Evolutionary conservation across 2,113 vertebrate genomes (phyloP).

Genomic region (Pungitius pungitius): DNA sequence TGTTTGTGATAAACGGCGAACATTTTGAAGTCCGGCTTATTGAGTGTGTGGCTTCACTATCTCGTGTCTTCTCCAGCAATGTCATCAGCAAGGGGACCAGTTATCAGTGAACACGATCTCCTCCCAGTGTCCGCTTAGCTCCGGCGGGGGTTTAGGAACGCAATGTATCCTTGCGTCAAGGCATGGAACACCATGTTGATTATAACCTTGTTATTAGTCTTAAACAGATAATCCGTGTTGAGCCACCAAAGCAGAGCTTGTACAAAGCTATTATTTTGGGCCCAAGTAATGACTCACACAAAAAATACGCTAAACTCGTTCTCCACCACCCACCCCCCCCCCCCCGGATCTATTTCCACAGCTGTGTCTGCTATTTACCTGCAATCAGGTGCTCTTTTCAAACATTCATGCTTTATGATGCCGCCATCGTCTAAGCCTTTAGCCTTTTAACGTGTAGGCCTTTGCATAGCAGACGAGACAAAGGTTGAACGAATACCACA

Average conservation of each 20-base stretch:
- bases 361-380: constrained; percentile 17
- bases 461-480: background rate
- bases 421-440: background rate
- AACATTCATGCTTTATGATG: background rate
- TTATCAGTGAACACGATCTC: constrained; percentile 12
- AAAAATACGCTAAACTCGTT: background rate
- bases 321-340: background rate
- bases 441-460: background rate
- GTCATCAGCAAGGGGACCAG: background rate
- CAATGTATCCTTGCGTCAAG: background rate
- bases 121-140: constrained; percentile 4
- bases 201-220: constrained; percentile 5
- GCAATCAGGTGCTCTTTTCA: constrained; percentile 6
- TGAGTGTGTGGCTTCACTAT: constrained; percentile 8
- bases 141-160: background rate
- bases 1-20: constrained; percentile 51
- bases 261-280: constrained; percentile 22
- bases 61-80: background rate
- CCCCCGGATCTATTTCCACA: constrained; percentile 4
- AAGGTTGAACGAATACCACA: background rate
- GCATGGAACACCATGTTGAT: background rate
- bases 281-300: background rate
- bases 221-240: constrained; percentile 5
- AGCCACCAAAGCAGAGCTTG: background rate
- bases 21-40: constrained; percentile 14